These are phyloP conservation scores for Ypsolopha sequella DNA, from an alignment of 2,888 invertebrate genomes.

Conservation along the genomic window DNA sequence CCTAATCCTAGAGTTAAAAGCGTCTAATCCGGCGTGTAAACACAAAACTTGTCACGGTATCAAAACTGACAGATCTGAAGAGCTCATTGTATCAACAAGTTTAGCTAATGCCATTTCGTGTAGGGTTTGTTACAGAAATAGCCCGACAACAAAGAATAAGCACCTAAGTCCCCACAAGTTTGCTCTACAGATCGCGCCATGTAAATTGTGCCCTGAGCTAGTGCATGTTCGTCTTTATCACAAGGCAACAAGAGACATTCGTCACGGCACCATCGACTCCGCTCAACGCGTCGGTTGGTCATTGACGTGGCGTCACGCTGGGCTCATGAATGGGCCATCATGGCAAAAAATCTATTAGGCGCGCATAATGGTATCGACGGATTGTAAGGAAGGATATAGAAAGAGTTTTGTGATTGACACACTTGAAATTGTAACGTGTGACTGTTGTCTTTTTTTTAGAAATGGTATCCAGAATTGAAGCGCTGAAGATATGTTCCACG, in stretches of 20 bases:
- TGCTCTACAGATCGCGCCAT: constrained; percentile 25
- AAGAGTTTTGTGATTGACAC: constrained; percentile 38
- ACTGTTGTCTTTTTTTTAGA: too few species aligned
- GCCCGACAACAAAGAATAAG: constrained; percentile 47
- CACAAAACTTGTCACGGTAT: constrained; percentile 39
- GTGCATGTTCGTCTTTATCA: not conserved
- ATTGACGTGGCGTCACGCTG: constrained; percentile 64
- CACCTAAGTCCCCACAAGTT: constrained; percentile 64
- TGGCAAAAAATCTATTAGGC: constrained; percentile 65
- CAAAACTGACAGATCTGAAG: constrained; percentile 58
- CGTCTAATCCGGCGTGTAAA: constrained; percentile 49
- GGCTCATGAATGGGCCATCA: constrained; percentile 56
- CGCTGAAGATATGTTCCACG: too few species aligned
- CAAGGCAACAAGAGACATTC: constrained; percentile 35
- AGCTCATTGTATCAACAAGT: constrained; percentile 33
- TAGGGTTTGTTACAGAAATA: constrained; percentile 28
- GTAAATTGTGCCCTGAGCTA: not conserved
- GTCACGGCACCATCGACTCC: too few species aligned
- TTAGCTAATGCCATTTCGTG: constrained; percentile 31
- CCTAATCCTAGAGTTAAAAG: constrained; percentile 31
- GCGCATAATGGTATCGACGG: constrained; percentile 56
- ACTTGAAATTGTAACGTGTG: constrained; percentile 4
- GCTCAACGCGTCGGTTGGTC: constrained; percentile 20
- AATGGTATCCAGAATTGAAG: too few species aligned
- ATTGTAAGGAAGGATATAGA: constrained; percentile 32